Evolutionary conservation across 2,113 vertebrate species (phyloP), one percentile per base, ranked within the genome.

Genomic region (Tragelaphus strepsiceros): DNA sequence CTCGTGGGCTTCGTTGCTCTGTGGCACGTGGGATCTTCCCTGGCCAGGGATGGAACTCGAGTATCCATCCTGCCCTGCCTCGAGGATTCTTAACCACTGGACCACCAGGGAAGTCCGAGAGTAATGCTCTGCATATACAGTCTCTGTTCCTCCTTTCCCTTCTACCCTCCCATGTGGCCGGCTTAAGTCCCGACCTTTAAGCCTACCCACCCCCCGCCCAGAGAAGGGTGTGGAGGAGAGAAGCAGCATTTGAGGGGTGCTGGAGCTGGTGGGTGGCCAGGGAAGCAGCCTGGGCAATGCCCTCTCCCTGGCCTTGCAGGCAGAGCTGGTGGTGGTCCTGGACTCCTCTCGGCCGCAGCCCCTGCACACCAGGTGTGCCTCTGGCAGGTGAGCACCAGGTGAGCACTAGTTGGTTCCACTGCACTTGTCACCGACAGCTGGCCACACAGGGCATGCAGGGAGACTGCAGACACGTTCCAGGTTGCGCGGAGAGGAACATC

Each of bases 151-250:
- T 39, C 22, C 14, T 32, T 54, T 81, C 17, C 1, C 6, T 10
- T 87, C 7, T 89, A 4, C 21, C 30, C 10, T 85, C n/a, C n/a
- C 8, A 10, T 24, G 59, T 24, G n/a, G 81, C 43, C 32, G 7
- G 83, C 32, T 58, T 81, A 35, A 84, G 58, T 86, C 53, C 83
- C 15, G 30, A 62, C 14, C 21, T 13, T 92, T 43, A 26, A 21
- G 49, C 0, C 19, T 21, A 4, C 39, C 30, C 3, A 1, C 16
- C 16, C 59, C 1, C 59, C 5, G 0, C 11, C 7, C n/a, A 12
- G 21, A 61, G 67, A 67, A 78, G 46, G 74, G 78, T 14, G 5
- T 43, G n/a, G 39, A 46, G 61, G 81, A 46, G 84, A 82, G 67
- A 28, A 83, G 46, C 5, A 35, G 64, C 17, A 21, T 10, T 32